phyloP scores from a whole-genome alignment of 2,113 vertebrate genomes.

The Eulacestoma nigropectus region DNA sequence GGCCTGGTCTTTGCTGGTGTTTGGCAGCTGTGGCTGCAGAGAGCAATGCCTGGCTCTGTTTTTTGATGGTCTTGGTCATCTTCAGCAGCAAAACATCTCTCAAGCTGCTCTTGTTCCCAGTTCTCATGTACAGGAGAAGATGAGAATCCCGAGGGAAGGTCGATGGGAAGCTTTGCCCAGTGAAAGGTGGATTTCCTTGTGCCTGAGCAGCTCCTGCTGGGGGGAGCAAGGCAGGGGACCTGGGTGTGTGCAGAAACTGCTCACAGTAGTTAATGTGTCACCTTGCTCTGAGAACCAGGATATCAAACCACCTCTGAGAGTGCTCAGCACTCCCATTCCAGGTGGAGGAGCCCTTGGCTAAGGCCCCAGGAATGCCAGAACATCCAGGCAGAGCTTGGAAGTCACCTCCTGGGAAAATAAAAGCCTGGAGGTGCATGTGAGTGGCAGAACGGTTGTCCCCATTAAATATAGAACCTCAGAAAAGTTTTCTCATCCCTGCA shows the following conservation, averaged over 20 bases:
- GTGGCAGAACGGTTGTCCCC: neutral
- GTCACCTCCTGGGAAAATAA: neutral
- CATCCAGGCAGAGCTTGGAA: neutral
- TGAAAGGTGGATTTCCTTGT: neutral
- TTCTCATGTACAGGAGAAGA: neutral
- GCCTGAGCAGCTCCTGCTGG: neutral
- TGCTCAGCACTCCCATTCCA: neutral
- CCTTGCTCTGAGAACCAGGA: neutral
- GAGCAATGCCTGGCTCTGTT: neutral
- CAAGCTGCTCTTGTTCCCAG: neutral
- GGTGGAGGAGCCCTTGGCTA: neutral
- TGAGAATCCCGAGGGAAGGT: neutral
- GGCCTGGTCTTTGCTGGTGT: fast-evolving
- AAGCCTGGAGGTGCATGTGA: neutral
- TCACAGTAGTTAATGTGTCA: neutral
- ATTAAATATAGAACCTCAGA: neutral
- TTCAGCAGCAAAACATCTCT: neutral
- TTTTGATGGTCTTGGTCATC: neutral
- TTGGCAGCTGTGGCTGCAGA: neutral
- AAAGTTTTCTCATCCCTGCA: neutral
- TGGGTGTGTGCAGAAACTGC: fast-evolving
- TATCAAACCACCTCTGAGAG: neutral
- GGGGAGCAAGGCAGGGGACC: neutral
- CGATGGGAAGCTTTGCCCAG: neutral
- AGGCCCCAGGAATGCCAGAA: neutral